Base-by-base conservation (phyloP, 2,113 vertebrate species). In the Proteles cristata region DNA sequence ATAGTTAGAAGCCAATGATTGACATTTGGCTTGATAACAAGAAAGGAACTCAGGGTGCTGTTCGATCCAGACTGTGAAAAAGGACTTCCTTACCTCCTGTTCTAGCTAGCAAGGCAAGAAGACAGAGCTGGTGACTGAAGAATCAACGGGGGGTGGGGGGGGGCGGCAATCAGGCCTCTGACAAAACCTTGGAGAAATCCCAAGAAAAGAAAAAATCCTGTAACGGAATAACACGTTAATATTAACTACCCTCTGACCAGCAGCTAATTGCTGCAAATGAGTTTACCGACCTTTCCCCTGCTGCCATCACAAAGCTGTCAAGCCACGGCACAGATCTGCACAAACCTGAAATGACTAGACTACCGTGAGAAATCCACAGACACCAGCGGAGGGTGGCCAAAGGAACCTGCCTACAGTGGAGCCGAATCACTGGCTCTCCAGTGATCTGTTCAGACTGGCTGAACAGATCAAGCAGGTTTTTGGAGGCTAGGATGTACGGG, bases 231-330 rank as follows among this genome's bases (percentile, higher is more conserved):
- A 53, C 58, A 92, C 33, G 71, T 94, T 94, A 79, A 81, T 93
- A 95, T 96, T 81, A 97, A 96, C 71, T 81, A 35, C 15, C 73
- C 43, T 96, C 48, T 98, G 53, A 96, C 95, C 92, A 94, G 65
- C 55, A 68, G 69, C 77, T 98, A 97, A 96, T 93, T 97, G 33
- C 80, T 90, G 26, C 96, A 97, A 85, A 96, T 88, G 90, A 97
- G 71, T 79, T 81, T 88, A 76, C 58, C 0, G 2, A 69, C 76
- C 76, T 97, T 96, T 94, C 43, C 53, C 31, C 58, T 55, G 31
- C 23, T 95, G 43, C 7, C 53, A n/a, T 90, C 16, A 89, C 61
- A 86, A 83, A 83, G 11, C 25, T 92, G 35, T 82, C 50, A 68
- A 35, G 45, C 26, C 28, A 50, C 2, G 25, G 35, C 10, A 43